phyloP scores from a whole-genome alignment of 2,888 invertebrate species.

The Pinctada fucata region DNA sequence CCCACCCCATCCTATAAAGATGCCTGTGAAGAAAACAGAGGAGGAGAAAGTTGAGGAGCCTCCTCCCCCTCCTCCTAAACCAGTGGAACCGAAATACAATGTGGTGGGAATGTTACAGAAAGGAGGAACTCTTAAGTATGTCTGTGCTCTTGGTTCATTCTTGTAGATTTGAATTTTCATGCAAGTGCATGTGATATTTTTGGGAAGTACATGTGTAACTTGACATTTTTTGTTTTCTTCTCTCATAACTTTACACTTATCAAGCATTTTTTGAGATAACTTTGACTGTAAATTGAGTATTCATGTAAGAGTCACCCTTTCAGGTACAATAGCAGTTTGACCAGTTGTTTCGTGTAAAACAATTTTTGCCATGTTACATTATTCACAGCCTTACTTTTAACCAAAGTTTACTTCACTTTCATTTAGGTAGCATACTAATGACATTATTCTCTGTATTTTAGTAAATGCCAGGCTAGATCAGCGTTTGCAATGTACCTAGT shows the following conservation, averaged over 20 bases:
- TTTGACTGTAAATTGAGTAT: too few relatives aligned
- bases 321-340: too few relatives aligned
- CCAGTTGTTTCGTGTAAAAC: too few relatives aligned
- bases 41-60: slow-evolving; percentile 12
- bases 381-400: neutral
- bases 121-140: slow-evolving; percentile 70
- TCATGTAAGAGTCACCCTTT: too few relatives aligned
- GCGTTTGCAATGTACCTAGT: slow-evolving; percentile 76
- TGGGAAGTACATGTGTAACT: neutral
- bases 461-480: slow-evolving; percentile 76
- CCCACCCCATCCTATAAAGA: slow-evolving; percentile 16
- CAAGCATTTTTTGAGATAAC: neutral
- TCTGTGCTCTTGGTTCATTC: neutral
- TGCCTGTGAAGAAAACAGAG: slow-evolving; percentile 13
- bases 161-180: neutral
- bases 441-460: slow-evolving; percentile 44
- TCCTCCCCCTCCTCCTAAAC: slow-evolving; percentile 51
- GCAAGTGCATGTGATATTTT: neutral
- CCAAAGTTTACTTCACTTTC: neutral
- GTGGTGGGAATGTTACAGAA: slow-evolving; percentile 71
- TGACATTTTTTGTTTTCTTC: neutral
- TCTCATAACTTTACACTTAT: neutral
- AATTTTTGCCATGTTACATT: neutral
- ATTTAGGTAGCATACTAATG: too few relatives aligned
- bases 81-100: slow-evolving; percentile 64